A percentile compares a stretch with the other conserved stretches of the same genome.
These are phyloP conservation scores for Tamandua tetradactyla DNA, from an alignment of 2,797 vertebrate species.

Conservation along the genomic window DNA sequence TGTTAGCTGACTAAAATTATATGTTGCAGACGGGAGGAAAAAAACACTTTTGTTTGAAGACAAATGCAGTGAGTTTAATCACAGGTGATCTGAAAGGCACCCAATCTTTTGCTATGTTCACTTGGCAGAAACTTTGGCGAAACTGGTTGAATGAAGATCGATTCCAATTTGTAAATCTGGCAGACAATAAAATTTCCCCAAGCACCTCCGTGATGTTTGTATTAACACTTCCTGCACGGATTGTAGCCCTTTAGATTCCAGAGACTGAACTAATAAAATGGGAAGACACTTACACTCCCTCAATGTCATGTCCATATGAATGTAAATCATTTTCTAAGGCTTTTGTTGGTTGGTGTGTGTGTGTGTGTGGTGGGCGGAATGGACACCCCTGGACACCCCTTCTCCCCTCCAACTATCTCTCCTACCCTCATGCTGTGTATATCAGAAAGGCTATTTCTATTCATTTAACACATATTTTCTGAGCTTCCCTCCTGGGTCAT, in stretches of 20 bases:
- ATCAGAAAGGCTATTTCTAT: neutral
- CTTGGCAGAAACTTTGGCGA: conserved; percentile 83
- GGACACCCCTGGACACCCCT: accelerated
- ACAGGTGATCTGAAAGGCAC: conserved; percentile 84
- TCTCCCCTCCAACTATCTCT: neutral
- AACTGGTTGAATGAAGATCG: conserved; percentile 74
- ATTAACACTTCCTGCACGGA: conserved; percentile 52
- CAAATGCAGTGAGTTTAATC: conserved; percentile 90
- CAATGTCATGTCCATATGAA: neutral
- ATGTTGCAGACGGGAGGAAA: conserved; percentile 88
- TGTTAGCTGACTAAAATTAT: conserved; percentile 90
- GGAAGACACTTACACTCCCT: neutral
- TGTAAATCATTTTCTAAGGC: neutral
- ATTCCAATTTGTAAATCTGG: conserved; percentile 82
- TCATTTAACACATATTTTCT: neutral
- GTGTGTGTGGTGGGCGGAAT: neutral
- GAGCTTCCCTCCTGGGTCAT: too few species aligned
- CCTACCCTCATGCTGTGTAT: neutral
- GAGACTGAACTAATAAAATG: neutral
- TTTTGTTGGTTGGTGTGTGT: neutral
- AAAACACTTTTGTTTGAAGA: conserved; percentile 90
- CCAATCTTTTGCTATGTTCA: conserved; percentile 70
- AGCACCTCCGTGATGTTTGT: conserved; percentile 69
- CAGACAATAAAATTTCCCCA: conserved; percentile 73
- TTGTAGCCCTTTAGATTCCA: neutral